These are phyloP conservation scores for Phrynosoma platyrhinos DNA, from an alignment of 2,113 vertebrate genomes.

Conservation along the genomic window DNA sequence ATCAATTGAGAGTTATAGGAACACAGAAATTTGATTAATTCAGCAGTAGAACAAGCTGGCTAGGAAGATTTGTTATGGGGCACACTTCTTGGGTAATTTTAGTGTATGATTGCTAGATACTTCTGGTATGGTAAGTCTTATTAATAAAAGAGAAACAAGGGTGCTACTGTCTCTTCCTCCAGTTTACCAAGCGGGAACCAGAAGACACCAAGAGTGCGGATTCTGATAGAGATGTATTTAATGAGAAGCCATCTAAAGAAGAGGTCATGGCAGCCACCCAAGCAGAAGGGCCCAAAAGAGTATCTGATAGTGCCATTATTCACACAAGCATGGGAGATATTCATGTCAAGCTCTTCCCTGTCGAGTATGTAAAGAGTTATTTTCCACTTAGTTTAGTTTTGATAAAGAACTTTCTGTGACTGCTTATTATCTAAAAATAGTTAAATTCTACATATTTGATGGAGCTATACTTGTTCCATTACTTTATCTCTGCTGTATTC, in stretches of 20 bases:
- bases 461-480: background rate
- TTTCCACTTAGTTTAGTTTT: background rate
- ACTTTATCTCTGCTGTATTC: background rate
- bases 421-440: background rate
- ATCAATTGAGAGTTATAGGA: background rate
- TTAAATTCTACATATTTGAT: background rate
- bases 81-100: background rate
- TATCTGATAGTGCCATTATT: constrained; percentile 97
- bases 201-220: constrained; percentile 98
- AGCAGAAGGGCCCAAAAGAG: constrained; percentile 96
- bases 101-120: background rate
- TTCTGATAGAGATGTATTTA: constrained; percentile 97
- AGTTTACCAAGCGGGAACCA: constrained; percentile 97
- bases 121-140: background rate
- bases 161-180: constrained; percentile 28
- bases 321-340: constrained; percentile 99
- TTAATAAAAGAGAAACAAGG: background rate
- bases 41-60: background rate
- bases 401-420: background rate
- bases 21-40: background rate
- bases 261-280: constrained; percentile 99
- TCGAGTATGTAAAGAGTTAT: constrained; percentile 86
- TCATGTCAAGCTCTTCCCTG: constrained; percentile 97
- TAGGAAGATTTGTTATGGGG: no score
- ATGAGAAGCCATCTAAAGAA: constrained; percentile 98